Evolutionary conservation across 1,140 invertebrate genomes (phyloP), one percentile per base, ranked within the genome.

Genomic region (Caenorhabditis inopinata): DNA sequence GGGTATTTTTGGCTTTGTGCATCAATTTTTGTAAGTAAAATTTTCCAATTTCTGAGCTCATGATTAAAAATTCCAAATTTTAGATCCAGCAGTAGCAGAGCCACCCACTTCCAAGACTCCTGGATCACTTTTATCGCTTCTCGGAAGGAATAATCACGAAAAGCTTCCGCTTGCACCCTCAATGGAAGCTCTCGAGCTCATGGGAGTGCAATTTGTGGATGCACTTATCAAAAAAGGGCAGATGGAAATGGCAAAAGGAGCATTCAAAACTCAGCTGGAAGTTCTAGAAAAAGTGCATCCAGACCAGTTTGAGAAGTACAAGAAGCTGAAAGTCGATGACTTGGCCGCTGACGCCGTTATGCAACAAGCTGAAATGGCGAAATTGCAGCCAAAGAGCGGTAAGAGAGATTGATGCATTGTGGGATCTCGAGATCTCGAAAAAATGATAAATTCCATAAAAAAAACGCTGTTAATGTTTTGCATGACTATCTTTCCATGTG

Each of bases 201-300:
- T 68, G 58, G 58, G 58, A 18, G 35, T 80, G n/a, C 74, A 80
- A 62, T 58, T 49, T 35, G 51, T 78, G 23, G 85, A 85, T 78
- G 85, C 81, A 5, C 42, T 86, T 6, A 85, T 85, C 18, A 86
- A 86, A 79, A 76, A 51, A 14, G 85, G 85, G n/a, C 82, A 85
- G 46, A 85, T 86, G 29, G 83, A 86, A 78, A 78, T 85, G 83
- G 85, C 85, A 12, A 85, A 85, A 74, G 81, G 85, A 7, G 85
- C 85, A 29, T 86, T 85, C 32, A 84, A 83, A 53, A 85, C 85
- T 23, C 85, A 85, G 68, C 48, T 85, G 21, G 80, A 87, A 14
- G 79, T 86, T 1, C 38, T 85, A 16, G 74, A 85, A 35, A 84
- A 83, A 46, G 81, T 85, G 38, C 78, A 86, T 18, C 85, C 85